These are phyloP conservation scores for Diaperis boleti DNA, from an alignment of 2,888 invertebrate genomes.

Conservation along the genomic window DNA sequence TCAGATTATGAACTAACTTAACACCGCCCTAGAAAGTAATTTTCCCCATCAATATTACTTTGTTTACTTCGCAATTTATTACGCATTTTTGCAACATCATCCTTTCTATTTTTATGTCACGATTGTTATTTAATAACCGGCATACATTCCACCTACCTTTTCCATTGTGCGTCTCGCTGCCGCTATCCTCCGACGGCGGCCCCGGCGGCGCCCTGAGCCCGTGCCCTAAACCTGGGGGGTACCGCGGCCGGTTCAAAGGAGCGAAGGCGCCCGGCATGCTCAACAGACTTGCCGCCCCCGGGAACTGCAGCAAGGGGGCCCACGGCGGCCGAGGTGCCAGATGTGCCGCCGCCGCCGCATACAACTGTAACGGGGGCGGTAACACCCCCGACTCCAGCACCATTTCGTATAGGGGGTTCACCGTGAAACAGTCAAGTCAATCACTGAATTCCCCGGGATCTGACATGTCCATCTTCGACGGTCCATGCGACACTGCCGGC, in stretches of 20 bases:
- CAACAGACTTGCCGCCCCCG: conserved; percentile 64
- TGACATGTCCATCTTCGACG: conserved; percentile 10
- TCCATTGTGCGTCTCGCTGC: conserved; percentile 65
- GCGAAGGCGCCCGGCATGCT: conserved; percentile 66
- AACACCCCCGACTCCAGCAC: conserved; percentile 75
- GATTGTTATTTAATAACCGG: no score
- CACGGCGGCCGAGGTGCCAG: conserved; percentile 71
- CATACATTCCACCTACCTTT: conserved; percentile 61
- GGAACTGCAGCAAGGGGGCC: conserved; percentile 67
- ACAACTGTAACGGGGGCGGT: conserved; percentile 78
- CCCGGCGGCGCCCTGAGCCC: conserved; percentile 63
- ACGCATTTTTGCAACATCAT: no score
- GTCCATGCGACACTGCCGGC: background rate
- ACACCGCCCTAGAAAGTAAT: no score
- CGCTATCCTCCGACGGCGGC: conserved; percentile 66
- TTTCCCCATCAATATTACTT: no score
- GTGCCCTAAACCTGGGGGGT: conserved; percentile 60
- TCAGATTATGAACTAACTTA: no score
- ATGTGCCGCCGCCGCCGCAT: conserved; percentile 78
- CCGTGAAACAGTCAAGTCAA: conserved; percentile 41
- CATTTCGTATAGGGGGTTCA: conserved; percentile 66
- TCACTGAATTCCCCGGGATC: conserved; percentile 32
- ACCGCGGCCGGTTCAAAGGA: conserved; percentile 63
- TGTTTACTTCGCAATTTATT: no score
- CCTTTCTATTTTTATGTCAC: no score